Evolutionary conservation across 2,888 invertebrate species (phyloP), one percentile per base, ranked within the genome.

Genomic region (Calephelis perditalis): DNA sequence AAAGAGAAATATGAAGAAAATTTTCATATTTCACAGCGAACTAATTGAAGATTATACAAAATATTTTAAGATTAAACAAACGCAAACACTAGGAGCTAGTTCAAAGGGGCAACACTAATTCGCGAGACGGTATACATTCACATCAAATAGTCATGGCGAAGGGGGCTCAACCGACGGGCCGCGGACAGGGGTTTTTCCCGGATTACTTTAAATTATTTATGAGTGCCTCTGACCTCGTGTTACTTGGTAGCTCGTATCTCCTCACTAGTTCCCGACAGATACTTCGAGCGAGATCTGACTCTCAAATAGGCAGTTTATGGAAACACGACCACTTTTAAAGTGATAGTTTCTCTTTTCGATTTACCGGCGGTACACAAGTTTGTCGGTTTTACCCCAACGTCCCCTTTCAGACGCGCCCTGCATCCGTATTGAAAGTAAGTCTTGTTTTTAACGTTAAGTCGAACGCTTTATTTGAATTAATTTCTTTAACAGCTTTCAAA

Each of bases 121-220:
- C 77, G 70, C 68, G 70, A 78, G 76, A 75, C 75, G 79, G 76
- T 78, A 77, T 78, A 78, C 76, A 68, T 74, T 69, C 73, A 67
- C 85, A 84, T 87, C 76, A 84, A 86, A 82, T 81, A 84, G 78
- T 84, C 79, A 86, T 84, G 75, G 70, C 68, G 71, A 85, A 84
- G 75, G 70, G 68, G 71, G 71, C 70, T 71, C 75, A 76, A 77
- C 77, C 77, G 71, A 64, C 73, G 74, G 75, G 71, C 76, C 81
- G 81, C 78, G 82, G 84, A 83, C 85, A 82, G 77, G 76, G 77
- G 81, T 82, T 86, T 88, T 87, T 87, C 83, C 79, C 76, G 84
- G 83, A 86, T 88, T 84, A 84, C 76, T 79, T 80, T 90, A 86
- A 85, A 90, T 90, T 87, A 90, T 90, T 90, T 88, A 90, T 90